These are phyloP conservation scores for Cyclura pinguis DNA, from an alignment of 2,797 vertebrate species.

Conservation along the genomic window DNA sequence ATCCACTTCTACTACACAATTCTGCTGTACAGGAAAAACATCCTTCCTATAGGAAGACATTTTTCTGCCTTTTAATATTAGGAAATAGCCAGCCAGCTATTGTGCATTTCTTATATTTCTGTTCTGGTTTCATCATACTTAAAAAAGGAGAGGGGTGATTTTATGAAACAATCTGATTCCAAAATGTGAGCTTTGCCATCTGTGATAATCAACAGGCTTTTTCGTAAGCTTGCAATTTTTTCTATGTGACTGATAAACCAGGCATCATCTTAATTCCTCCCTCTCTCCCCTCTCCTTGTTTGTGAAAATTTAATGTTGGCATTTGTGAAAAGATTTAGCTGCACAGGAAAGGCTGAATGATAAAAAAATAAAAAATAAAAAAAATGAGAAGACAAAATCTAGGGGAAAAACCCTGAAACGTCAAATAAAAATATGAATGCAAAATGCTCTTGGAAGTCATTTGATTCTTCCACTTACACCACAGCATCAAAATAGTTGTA, in stretches of 20 bases:
- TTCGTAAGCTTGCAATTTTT: not conserved
- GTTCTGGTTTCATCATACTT: not conserved
- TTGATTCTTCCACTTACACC: not conserved
- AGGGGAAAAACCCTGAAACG: not conserved
- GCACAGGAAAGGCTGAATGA: not conserved
- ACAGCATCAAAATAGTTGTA: not conserved
- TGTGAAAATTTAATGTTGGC: not conserved
- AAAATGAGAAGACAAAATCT: not conserved
- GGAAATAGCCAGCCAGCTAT: not conserved
- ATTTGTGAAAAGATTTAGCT: not conserved
- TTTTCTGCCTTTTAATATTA: not conserved
- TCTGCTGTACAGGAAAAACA: not conserved
- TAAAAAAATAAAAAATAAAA: not conserved
- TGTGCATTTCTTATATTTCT: not conserved
- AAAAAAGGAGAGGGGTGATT: not conserved
- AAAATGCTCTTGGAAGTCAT: not conserved
- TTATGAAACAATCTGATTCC: not conserved
- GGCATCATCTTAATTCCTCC: not conserved
- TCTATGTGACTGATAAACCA: not conserved
- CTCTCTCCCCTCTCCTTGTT: not conserved
- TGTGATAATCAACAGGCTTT: not conserved
- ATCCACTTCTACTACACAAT: not conserved
- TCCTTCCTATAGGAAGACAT: not conserved
- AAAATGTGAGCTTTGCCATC: not conserved
- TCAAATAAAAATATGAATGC: too few species aligned